Percentiles rank a stretch among this genome's conserved stretches.
Evolutionary conservation across 2,113 vertebrate species (phyloP).

Genomic region (Eupsittula cactorum): DNA sequence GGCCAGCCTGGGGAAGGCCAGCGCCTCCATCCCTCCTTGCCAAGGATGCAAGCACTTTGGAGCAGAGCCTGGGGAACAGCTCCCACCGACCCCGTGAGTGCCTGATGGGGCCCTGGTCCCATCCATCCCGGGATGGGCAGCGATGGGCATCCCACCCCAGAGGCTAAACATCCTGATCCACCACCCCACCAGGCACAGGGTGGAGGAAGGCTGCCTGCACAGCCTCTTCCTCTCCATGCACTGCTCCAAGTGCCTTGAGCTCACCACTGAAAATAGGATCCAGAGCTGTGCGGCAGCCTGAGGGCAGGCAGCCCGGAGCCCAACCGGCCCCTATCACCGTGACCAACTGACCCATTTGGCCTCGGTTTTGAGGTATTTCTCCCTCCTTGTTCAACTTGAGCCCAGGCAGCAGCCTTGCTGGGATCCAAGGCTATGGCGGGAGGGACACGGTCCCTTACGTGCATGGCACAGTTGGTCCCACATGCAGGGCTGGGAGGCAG

Average conservation of each 20-base stretch:
- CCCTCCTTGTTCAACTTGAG: background rate
- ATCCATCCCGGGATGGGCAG: rapidly evolving
- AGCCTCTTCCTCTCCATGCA: background rate
- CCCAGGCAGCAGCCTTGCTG: background rate
- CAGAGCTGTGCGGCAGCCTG: background rate
- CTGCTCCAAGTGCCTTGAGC: background rate
- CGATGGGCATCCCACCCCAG: background rate
- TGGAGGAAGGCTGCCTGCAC: background rate
- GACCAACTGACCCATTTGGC: conserved; percentile 72
- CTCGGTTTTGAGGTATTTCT: background rate
- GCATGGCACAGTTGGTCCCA: rapidly evolving
- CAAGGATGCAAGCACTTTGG: conserved; percentile 21
- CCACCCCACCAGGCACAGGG: rapidly evolving
- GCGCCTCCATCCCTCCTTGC: background rate
- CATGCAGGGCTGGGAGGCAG: background rate
- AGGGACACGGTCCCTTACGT: background rate
- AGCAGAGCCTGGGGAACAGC: background rate
- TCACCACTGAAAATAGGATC: conserved; percentile 52
- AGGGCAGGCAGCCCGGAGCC: conserved; percentile 57
- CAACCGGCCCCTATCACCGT: background rate
- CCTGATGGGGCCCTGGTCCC: background rate
- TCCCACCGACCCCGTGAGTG: rapidly evolving
- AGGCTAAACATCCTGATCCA: rapidly evolving
- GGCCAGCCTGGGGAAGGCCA: conserved; percentile 33
- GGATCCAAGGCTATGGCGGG: background rate